These are phyloP conservation scores for Struthio camelus DNA, from an alignment of 2,113 vertebrate genomes.

Conservation along the genomic window DNA sequence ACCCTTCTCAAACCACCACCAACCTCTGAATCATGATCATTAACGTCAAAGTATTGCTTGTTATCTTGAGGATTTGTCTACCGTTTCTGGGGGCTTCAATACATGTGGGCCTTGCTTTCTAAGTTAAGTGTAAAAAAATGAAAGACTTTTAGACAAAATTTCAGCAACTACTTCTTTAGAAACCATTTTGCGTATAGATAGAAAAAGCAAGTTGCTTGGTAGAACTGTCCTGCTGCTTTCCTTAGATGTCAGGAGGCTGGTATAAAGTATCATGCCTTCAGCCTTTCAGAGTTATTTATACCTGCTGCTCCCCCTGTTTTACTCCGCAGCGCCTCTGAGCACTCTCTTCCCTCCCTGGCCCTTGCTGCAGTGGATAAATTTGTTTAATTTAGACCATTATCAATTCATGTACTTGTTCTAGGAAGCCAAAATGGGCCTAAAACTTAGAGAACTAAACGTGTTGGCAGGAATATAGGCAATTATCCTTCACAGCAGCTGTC, in stretches of 20 bases:
- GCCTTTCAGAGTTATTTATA: not conserved
- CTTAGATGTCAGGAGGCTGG: not conserved
- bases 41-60: no score
- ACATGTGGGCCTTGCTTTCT: not conserved
- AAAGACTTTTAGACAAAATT: no score
- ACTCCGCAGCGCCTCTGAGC: not conserved
- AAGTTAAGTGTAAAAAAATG: no score
- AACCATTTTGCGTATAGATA: not conserved
- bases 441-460: not conserved
- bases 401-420: not conserved
- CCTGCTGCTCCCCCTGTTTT: not conserved
- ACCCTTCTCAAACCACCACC: no score
- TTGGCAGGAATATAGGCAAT: not conserved
- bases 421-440: not conserved
- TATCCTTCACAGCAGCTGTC: not conserved
- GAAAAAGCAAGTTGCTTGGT: not conserved
- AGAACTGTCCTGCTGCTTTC: not conserved
- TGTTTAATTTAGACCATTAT: not conserved
- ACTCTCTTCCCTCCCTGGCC: not conserved
- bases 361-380: no score
- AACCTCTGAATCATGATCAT: no score
- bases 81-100: no score
- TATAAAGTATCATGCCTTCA: not conserved
- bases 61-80: no score
- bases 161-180: not conserved